Conservation (phyloP, 2,113 vertebrate species). For the Atherinomorus stipes region DNA sequence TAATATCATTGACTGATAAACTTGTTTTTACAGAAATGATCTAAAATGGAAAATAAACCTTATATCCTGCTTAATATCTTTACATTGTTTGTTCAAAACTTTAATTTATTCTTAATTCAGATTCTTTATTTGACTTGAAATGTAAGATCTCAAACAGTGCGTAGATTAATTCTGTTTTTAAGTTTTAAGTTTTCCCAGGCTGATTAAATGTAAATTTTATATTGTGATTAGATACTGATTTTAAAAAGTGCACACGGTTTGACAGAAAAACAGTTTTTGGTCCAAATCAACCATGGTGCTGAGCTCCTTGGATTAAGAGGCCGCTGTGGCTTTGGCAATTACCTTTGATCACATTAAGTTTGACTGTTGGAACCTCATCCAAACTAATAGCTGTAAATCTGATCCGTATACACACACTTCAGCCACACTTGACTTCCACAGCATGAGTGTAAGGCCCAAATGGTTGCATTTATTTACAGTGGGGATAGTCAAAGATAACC, state of each 20-base stretch:
- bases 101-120: too few species aligned
- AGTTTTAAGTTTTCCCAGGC: slow-evolving; percentile 1
- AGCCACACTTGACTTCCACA: slow-evolving; percentile 35
- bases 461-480: slow-evolving; percentile 24
- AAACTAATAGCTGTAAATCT: slow-evolving; percentile 37
- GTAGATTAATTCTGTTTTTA: neutral
- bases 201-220: neutral
- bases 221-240: neutral
- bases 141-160: neutral
- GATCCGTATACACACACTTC: slow-evolving; percentile 30
- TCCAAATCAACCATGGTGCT: slow-evolving; percentile 42
- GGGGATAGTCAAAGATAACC: neutral
- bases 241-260: slow-evolving; percentile 23
- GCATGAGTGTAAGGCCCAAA: slow-evolving; percentile 6
- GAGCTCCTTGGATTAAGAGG: slow-evolving; percentile 49
- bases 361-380: slow-evolving; percentile 39
- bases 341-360: slow-evolving; percentile 34
- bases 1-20: too few species aligned
- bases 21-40: too few species aligned
- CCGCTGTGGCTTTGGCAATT: slow-evolving; percentile 41
- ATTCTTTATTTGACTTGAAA: neutral
- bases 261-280: slow-evolving; percentile 36
- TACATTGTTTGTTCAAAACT: too few species aligned
- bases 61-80: too few species aligned
- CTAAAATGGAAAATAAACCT: too few species aligned